Evolutionary conservation across 2,888 invertebrate genomes (phyloP).

Genomic region (Villa cingulata): DNA sequence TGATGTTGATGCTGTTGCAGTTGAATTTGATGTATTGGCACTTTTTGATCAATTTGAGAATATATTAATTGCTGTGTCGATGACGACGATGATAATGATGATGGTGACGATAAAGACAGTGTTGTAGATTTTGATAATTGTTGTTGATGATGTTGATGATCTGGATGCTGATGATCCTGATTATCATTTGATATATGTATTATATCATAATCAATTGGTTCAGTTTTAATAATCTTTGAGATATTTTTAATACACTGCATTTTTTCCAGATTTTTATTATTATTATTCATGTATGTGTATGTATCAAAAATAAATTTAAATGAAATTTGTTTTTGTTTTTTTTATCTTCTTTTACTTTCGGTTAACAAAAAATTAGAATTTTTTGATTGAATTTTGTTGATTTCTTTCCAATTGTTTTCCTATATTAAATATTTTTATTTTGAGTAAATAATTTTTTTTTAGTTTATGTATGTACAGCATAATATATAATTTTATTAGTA

Average conservation of each 20-base stretch:
- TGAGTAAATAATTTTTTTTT: too few relatives aligned
- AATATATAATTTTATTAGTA: too few relatives aligned
- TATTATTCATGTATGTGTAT: too few relatives aligned
- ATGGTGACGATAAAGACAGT: conserved; percentile 10
- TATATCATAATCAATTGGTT: conserved; percentile 31
- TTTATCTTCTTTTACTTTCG: too few relatives aligned
- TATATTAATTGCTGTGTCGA: conserved; percentile 14
- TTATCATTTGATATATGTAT: conserved; percentile 22
- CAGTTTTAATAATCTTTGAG: conserved; percentile 28
- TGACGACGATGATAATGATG: conserved; percentile 20
- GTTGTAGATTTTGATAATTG: conserved; percentile 14
- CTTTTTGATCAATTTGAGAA: neutral
- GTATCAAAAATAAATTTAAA: too few relatives aligned
- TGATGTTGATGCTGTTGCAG: neutral
- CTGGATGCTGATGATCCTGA: conserved; percentile 12
- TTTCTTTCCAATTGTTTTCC: too few relatives aligned
- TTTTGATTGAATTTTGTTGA: too few relatives aligned
- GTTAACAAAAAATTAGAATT: too few relatives aligned
- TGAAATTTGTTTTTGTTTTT: too few relatives aligned
- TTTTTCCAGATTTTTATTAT: conserved; percentile 15
- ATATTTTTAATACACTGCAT: conserved; percentile 30
- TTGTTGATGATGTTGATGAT: conserved; percentile 8
- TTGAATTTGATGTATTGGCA: conserved; percentile 17
- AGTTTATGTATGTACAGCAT: too few relatives aligned
- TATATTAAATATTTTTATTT: too few relatives aligned